Conservation (phyloP, 2,888 invertebrate species). For the Seladonia tumulorum region DNA sequence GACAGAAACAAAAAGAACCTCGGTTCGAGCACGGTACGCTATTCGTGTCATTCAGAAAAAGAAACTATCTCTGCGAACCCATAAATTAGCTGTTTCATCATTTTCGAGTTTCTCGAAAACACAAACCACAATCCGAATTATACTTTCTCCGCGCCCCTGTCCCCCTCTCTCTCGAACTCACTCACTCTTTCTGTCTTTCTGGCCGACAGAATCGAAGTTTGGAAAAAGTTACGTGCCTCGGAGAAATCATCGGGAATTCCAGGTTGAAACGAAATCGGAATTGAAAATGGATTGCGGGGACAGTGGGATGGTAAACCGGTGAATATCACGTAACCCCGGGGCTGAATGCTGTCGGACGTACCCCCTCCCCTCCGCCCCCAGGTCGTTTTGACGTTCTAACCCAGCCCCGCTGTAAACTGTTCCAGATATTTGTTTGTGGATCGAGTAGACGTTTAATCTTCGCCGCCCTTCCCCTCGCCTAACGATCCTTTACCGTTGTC, state of each 20-base stretch:
- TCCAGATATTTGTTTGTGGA: slow-evolving; percentile 30
- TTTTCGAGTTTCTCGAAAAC: neutral
- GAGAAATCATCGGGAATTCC: neutral
- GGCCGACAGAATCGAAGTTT: neutral
- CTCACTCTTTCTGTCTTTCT: neutral
- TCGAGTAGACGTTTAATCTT: slow-evolving; percentile 40
- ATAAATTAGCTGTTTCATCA: neutral
- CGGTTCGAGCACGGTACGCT: too few species aligned
- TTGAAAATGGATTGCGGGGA: slow-evolving; percentile 31
- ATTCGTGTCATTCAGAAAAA: too few species aligned
- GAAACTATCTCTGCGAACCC: too few species aligned
- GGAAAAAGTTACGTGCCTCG: neutral
- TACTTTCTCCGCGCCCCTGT: neutral
- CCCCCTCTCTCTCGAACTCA: neutral
- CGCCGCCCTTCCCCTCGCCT: neutral
- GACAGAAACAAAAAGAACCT: too few species aligned
- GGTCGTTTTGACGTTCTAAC: slow-evolving; percentile 36
- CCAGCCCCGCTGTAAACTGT: slow-evolving; percentile 1
- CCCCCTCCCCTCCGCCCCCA: neutral
- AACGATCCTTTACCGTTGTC: neutral
- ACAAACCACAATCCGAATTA: slow-evolving; percentile 1
- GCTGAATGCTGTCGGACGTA: slow-evolving; percentile 10
- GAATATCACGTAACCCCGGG: slow-evolving; percentile 23
- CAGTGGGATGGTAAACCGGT: neutral
- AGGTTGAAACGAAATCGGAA: neutral